Percentiles rank a stretch among this genome's conserved stretches.
Evolutionary conservation across 92 coral and sea anemone species (phyloP).

Genomic region (Parazoanthus darwini): DNA sequence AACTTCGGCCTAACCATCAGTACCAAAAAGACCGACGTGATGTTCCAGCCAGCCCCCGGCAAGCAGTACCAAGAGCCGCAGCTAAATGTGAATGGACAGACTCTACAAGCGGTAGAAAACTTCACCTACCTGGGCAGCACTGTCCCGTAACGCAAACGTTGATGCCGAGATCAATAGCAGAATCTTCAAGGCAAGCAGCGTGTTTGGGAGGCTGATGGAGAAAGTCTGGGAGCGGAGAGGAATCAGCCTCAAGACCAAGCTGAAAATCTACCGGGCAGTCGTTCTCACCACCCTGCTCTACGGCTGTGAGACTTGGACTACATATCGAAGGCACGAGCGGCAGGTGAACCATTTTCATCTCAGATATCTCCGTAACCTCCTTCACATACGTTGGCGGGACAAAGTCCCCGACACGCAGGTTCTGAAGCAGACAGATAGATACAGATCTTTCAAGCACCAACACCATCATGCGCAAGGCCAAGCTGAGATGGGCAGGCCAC

Average conservation of each 20-base stretch:
- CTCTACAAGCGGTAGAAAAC: neutral
- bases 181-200: neutral
- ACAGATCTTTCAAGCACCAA: conserved; percentile 13
- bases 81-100: neutral
- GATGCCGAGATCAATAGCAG: neutral
- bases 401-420: conserved; percentile 40
- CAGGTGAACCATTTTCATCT: conserved; percentile 39
- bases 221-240: conserved; percentile 38
- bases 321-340: conserved; percentile 36
- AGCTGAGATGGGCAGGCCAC: conserved; percentile 43
- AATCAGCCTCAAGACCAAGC: conserved; percentile 33
- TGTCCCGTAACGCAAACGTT: neutral
- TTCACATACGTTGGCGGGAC: conserved; percentile 42
- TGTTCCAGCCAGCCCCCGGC: neutral
- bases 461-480: conserved; percentile 38
- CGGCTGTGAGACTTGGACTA: conserved; percentile 40
- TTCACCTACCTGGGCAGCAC: conserved; percentile 18
- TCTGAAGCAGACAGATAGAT: conserved; percentile 9
- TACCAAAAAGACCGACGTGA: neutral
- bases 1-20: conserved; percentile 3
- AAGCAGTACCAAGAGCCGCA: neutral
- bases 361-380: conserved; percentile 34
- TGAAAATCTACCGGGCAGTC: conserved; percentile 42
- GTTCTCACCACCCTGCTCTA: conserved; percentile 36
- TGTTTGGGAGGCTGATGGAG: conserved; percentile 38